These are phyloP conservation scores for Tenthredo notha DNA, from an alignment of 2,888 invertebrate species.

Conservation along the genomic window DNA sequence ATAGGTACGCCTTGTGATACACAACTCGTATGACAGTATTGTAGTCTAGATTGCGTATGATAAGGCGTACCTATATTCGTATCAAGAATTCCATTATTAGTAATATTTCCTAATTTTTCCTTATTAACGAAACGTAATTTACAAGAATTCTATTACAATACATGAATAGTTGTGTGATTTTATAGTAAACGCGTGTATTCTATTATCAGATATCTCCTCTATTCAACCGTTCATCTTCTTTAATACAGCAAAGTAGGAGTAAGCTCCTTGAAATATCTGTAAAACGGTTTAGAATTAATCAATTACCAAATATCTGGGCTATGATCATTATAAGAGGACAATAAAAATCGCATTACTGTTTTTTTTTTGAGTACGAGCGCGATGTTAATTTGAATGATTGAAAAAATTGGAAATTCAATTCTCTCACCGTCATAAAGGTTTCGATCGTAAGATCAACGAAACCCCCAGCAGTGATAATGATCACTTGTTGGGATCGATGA, in stretches of 20 bases:
- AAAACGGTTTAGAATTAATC: background rate
- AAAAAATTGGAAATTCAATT: background rate
- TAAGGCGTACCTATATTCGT: no score
- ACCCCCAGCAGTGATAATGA: background rate
- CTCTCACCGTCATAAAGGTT: background rate
- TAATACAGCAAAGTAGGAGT: constrained; percentile 25
- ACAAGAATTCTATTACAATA: background rate
- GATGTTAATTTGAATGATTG: background rate
- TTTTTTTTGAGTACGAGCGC: background rate
- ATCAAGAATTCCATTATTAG: no score
- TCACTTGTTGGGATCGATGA: constrained; percentile 9
- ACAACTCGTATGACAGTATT: no score
- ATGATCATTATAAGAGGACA: no score
- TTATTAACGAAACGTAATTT: no score
- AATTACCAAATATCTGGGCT: background rate
- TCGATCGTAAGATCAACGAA: constrained; percentile 12
- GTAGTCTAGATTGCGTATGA: no score
- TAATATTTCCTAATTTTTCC: no score
- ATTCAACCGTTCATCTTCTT: background rate
- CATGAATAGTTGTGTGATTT: background rate
- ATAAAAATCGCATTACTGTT: background rate
- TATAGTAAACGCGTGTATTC: background rate
- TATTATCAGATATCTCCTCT: background rate
- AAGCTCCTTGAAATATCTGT: constrained; percentile 9
- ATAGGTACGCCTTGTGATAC: no score